Evolutionary conservation across 2,888 invertebrate species (phyloP).

Genomic region (Eilema depressum): DNA sequence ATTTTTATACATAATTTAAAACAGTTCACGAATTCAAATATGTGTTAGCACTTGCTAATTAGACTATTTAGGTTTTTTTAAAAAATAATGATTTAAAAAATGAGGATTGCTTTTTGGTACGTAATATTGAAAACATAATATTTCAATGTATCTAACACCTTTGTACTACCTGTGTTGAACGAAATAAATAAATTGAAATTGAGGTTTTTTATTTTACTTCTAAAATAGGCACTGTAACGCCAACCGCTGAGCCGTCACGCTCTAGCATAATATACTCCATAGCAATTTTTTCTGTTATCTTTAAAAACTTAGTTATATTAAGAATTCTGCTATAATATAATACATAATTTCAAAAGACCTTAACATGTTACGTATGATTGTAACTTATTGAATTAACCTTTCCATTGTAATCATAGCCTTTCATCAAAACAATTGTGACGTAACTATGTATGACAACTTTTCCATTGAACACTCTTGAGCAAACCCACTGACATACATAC

Average conservation of each 20-base stretch:
- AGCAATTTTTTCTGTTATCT: neutral
- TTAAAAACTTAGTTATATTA: neutral
- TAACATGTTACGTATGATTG: neutral
- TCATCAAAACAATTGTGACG: slow-evolving; percentile 3
- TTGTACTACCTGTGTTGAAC: no score
- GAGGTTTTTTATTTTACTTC: neutral
- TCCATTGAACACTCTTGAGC: neutral
- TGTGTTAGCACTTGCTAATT: neutral
- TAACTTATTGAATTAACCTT: neutral
- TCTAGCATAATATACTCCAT: neutral
- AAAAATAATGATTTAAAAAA: no score
- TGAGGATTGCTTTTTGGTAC: neutral
- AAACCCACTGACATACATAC: slow-evolving; percentile 4
- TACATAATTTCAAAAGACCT: neutral
- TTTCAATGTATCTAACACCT: no score
- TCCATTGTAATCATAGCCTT: neutral
- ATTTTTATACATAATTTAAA: no score
- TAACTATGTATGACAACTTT: neutral
- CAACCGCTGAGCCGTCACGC: neutral
- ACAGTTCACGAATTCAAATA: neutral
- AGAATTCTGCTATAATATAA: neutral
- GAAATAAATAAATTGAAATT: no score
- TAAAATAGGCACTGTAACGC: neutral
- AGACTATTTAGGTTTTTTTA: no score
- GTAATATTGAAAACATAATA: neutral